phyloP scores from a whole-genome alignment of 2,888 invertebrate species.

The Conops quadrifasciatus region DNA sequence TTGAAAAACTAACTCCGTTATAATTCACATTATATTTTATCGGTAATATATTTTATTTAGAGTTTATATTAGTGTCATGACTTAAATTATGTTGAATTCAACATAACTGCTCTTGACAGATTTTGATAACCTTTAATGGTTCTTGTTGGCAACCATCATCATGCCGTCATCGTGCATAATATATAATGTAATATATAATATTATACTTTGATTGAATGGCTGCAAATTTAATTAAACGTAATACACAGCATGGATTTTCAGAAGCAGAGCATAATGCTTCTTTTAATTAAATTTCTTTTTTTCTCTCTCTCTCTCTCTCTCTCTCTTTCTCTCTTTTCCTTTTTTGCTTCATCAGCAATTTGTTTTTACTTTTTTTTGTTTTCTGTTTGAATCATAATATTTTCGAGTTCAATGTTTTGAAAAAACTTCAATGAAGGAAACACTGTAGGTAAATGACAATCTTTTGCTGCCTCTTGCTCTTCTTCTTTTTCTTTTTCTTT shows the following conservation, averaged over 20 bases:
- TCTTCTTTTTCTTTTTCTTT: background rate
- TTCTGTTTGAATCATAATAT: background rate
- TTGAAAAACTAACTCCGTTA: too few relatives aligned
- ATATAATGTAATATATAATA: too few relatives aligned
- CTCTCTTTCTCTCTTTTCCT: background rate
- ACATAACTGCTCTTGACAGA: too few relatives aligned
- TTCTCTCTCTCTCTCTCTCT: background rate
- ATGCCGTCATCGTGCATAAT: too few relatives aligned
- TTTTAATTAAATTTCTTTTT: background rate
- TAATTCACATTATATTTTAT: too few relatives aligned
- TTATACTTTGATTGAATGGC: background rate
- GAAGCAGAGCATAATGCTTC: background rate
- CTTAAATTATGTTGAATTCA: too few relatives aligned
- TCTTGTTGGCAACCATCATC: too few relatives aligned
- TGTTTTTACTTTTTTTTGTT: background rate
- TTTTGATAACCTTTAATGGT: too few relatives aligned
- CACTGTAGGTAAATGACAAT: background rate
- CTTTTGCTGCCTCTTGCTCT: background rate
- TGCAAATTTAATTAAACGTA: conserved; percentile 5
- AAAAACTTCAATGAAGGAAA: too few relatives aligned
- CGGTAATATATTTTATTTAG: too few relatives aligned
- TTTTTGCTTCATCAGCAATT: background rate
- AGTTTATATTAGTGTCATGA: too few relatives aligned
- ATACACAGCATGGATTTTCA: conserved; percentile 1
- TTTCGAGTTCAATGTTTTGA: background rate